Conservation (phyloP, 92 coral and sea anemone species). For the Siderastrea radians region DNA sequence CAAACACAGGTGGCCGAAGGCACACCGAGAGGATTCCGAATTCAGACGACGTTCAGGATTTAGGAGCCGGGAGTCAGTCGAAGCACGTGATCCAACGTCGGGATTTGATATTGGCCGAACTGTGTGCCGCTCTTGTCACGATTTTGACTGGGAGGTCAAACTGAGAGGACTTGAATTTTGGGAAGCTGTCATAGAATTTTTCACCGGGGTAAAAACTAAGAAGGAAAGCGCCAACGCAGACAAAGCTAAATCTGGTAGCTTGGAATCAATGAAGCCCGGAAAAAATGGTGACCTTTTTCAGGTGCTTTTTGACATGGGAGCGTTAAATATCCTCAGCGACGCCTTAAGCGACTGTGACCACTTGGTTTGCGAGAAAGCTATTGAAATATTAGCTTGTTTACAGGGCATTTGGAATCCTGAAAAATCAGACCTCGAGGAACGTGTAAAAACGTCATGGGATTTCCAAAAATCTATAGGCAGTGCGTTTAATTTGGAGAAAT, state of each 20-base stretch:
- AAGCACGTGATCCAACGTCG: neutral
- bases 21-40: neutral
- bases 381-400: constrained; percentile 54
- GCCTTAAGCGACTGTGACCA: constrained; percentile 89
- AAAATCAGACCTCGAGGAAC: neutral
- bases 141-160: constrained; percentile 99
- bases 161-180: constrained; percentile 80
- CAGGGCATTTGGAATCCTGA: constrained; percentile 7
- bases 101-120: neutral
- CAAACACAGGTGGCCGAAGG: neutral
- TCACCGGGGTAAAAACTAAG: neutral
- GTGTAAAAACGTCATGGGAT: constrained; percentile 34
- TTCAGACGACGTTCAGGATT: neutral
- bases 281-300: neutral
- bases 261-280: neutral
- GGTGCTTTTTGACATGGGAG: constrained; percentile 55
- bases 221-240: neutral
- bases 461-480: constrained; percentile 40
- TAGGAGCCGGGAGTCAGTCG: neutral
- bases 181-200: constrained; percentile 62
- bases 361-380: constrained; percentile 85
- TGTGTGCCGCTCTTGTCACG: constrained; percentile 73
- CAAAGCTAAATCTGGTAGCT: neutral
- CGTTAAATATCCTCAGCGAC: constrained; percentile 62
- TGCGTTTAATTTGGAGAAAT: constrained; percentile 22